These are phyloP conservation scores for Gallinago nigripennis DNA, from an alignment of 2,797 vertebrate species.

Conservation along the genomic window DNA sequence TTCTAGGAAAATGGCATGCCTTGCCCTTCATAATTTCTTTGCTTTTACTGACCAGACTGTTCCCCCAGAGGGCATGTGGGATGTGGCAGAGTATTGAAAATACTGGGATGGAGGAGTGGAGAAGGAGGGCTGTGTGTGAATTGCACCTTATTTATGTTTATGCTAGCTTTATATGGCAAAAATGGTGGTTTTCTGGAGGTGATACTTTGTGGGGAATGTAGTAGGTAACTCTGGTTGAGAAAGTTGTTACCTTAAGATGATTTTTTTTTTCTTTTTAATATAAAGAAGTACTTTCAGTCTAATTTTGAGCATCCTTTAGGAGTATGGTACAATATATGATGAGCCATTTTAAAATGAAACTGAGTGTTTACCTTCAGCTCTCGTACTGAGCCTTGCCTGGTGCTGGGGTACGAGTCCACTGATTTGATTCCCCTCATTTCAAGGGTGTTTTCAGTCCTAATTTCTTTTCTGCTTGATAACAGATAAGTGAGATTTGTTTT, in stretches of 20 bases:
- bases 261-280: background rate
- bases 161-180: background rate
- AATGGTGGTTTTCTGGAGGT: background rate
- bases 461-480: background rate
- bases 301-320: background rate
- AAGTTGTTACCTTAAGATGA: background rate
- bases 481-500: background rate
- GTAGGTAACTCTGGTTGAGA: background rate
- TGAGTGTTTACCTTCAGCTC: background rate
- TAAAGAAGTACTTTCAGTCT: background rate
- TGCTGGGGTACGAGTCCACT: background rate
- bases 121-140: slow-evolving; percentile 9
- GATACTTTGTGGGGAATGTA: background rate
- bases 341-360: slow-evolving; percentile 10
- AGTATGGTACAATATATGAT: background rate
- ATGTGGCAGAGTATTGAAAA: slow-evolving; percentile 59
- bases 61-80: slow-evolving; percentile 68
- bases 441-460: background rate
- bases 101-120: background rate
- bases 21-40: slow-evolving; percentile 57
- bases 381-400: background rate
- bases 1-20: slow-evolving; percentile 52
- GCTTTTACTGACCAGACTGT: slow-evolving; percentile 66
- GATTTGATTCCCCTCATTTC: background rate
- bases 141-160: background rate